Base-by-base conservation (phyloP, 1,140 invertebrate species). In the Potamilus streckersoni region DNA sequence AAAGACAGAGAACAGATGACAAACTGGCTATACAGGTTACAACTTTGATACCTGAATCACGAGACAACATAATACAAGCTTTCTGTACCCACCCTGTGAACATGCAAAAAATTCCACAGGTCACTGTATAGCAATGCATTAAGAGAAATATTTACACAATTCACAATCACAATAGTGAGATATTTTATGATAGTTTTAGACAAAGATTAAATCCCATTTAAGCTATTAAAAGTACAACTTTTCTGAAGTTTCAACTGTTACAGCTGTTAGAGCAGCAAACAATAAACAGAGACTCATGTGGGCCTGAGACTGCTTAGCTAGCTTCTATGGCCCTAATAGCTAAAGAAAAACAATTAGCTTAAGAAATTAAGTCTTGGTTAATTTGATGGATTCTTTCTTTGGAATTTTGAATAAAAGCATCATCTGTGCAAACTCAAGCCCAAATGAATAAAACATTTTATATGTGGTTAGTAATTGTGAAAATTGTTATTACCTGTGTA, bases 61-160 rank as follows among this genome's bases (percentile, higher is more conserved):
- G 38, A 49, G 38, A 49, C 38, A 49, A 49, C 38, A 49, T 49
- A 49, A 49, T 49, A 49, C 38, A 49, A 49, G 38, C 38, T 49
- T 49, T 49, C 11, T 11, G 15, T 76, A 77, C 75, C 69, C 75
- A 77, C 75, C 75, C 58, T 72, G 67, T 77, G 75, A 62, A 63
- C 66, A 31, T 57, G 67, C 75, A 70, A 77, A 56, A 38, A 55
- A 62, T 72, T 77, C 75, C 75, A 77, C 68, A 72, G 73, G 19
- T 77, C 75, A 69, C 75, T 77, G 69, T 59, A 66, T 38, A 59
- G 59, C n/a, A 19, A 71, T 31, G 63, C n/a, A 64, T 61, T 60
- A n/a, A 71, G 38, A 76, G 71, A 27, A 70, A 23, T 63, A n/a
- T 64, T 61, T 49, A 20, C 19, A 61, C 23, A 70, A 13, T 19